Evolutionary conservation across 2,113 vertebrate genomes (phyloP).

Genomic region (Motacilla alba): DNA sequence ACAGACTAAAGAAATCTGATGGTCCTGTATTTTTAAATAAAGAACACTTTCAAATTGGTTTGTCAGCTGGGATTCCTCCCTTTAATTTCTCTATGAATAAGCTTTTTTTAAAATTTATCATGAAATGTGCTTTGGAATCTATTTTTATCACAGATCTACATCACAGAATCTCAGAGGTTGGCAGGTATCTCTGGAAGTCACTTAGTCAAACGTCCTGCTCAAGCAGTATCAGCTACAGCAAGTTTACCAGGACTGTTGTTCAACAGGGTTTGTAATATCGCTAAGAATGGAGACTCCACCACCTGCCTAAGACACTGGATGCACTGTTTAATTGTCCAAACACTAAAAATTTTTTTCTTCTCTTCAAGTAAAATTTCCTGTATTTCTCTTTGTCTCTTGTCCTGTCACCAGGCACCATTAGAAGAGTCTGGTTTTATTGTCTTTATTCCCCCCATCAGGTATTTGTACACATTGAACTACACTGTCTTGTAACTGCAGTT

Average conservation of each 20-base stretch:
- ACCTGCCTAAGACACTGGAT: not conserved
- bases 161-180: not conserved
- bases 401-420: not conserved
- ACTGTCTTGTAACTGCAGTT: not conserved
- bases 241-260: not conserved
- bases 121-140: not conserved
- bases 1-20: not conserved
- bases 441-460: not conserved
- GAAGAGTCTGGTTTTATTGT: not conserved
- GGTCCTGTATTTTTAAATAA: not conserved
- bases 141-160: not conserved
- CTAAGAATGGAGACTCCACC: not conserved
- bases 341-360: rapidly evolving
- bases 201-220: not conserved
- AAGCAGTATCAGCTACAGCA: not conserved
- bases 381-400: not conserved
- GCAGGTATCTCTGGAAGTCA: not conserved
- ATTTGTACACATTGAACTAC: not conserved
- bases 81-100: not conserved
- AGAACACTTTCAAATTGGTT: not conserved
- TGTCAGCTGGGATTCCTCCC: not conserved
- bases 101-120: not conserved
- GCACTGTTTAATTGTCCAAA: not conserved
- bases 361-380: not conserved
- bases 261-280: not conserved